phyloP scores from a whole-genome alignment of 1,140 invertebrate genomes.

The Plectrocnemia conspersa region DNA sequence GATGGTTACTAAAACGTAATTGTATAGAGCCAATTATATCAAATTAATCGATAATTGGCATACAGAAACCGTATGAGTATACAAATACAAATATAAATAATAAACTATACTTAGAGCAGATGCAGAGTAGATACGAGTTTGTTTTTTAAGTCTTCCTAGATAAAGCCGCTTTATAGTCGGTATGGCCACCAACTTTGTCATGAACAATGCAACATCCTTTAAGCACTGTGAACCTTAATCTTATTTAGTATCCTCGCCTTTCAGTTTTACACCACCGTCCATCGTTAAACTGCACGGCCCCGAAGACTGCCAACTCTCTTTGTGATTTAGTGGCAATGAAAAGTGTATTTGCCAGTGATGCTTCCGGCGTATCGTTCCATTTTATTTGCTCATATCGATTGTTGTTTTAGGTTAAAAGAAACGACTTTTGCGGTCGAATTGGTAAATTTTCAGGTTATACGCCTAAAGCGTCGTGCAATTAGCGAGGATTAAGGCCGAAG shows the following conservation, averaged over 20 bases:
- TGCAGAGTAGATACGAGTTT: too few relatives aligned
- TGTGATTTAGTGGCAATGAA: too few relatives aligned
- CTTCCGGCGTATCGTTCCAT: too few relatives aligned
- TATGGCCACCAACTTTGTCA: slow-evolving; percentile 2
- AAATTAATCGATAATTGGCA: background rate
- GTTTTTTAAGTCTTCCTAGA: too few relatives aligned
- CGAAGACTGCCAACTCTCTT: slow-evolving; percentile 1
- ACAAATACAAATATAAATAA: background rate
- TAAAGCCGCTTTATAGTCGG: slow-evolving; percentile 1
- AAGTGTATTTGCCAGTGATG: too few relatives aligned
- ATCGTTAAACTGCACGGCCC: slow-evolving; percentile 14
- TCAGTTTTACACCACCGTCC: slow-evolving; percentile 13
- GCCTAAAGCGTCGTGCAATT: slow-evolving; percentile 15
- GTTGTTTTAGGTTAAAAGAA: background rate
- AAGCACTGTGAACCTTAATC: slow-evolving; percentile 12
- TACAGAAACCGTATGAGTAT: background rate
- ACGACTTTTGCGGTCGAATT: background rate
- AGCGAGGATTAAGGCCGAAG: slow-evolving; percentile 18
- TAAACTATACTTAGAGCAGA: background rate
- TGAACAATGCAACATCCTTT: slow-evolving; percentile 13
- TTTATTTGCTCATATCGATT: too few relatives aligned
- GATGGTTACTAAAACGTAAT: too few relatives aligned
- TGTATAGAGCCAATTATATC: too few relatives aligned
- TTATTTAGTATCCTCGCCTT: slow-evolving; percentile 14
- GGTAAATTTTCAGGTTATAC: slow-evolving; percentile 18